These are phyloP conservation scores for Bufotes viridis DNA, from an alignment of 2,797 vertebrate species.

Conservation along the genomic window DNA sequence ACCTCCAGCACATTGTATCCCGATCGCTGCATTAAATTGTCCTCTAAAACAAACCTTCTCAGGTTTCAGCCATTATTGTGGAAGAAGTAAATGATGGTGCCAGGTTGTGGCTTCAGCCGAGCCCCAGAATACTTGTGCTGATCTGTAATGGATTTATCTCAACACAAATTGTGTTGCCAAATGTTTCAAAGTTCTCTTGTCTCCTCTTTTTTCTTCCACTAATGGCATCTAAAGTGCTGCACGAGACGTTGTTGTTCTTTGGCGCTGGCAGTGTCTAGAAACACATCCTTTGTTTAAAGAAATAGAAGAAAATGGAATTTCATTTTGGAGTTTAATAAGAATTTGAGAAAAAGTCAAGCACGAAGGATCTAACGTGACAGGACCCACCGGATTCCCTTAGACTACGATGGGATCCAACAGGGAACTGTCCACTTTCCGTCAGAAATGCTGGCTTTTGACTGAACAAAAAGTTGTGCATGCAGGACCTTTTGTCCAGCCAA, in stretches of 20 bases:
- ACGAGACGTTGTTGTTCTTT: neutral
- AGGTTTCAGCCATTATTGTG: neutral
- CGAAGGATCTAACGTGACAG: too few relatives aligned
- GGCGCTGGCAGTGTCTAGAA: neutral
- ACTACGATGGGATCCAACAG: too few relatives aligned
- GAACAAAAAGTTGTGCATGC: too few relatives aligned
- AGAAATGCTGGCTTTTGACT: too few relatives aligned
- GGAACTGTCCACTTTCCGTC: too few relatives aligned
- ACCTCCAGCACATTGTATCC: neutral
- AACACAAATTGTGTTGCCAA: slow-evolving; percentile 30
- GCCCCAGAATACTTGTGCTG: neutral
- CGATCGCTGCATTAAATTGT: neutral
- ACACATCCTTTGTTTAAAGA: neutral
- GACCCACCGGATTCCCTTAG: too few relatives aligned
- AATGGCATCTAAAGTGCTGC: slow-evolving; percentile 24
- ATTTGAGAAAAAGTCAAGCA: neutral
- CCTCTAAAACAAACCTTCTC: slow-evolving; percentile 24
- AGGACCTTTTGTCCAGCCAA: too few relatives aligned
- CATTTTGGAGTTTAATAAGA: neutral
- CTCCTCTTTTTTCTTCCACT: neutral
- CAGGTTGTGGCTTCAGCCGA: slow-evolving; percentile 22
- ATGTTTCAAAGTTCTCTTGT: slow-evolving; percentile 9
- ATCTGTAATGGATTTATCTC: slow-evolving; percentile 43
- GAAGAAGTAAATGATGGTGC: slow-evolving; percentile 26
- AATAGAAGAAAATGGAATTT: neutral